These are phyloP conservation scores for Hycleus cichorii DNA, from an alignment of 1,140 invertebrate genomes.

Conservation along the genomic window DNA sequence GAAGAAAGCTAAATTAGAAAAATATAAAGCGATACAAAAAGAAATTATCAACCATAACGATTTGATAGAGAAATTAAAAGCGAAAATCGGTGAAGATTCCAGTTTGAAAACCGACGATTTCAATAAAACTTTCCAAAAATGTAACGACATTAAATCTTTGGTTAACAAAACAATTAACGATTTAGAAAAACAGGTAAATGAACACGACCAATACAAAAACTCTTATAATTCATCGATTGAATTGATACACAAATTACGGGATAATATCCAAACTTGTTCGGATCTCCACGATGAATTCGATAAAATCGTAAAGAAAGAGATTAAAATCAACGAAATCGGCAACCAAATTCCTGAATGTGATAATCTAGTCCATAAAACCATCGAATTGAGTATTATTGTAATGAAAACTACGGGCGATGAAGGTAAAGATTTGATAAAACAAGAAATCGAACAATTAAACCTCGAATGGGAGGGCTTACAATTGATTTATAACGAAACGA, in stretches of 20 bases:
- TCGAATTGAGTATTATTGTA: slow-evolving; percentile 69
- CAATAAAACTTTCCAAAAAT: slow-evolving; percentile 60
- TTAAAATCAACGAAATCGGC: slow-evolving; percentile 62
- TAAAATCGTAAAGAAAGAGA: slow-evolving; percentile 63
- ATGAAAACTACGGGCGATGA: slow-evolving; percentile 75
- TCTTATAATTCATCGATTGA: slow-evolving; percentile 75
- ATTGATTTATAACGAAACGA: slow-evolving; percentile 70
- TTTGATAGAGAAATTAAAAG: slow-evolving; percentile 63
- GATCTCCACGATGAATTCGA: slow-evolving; percentile 77
- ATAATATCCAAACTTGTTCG: slow-evolving; percentile 76
- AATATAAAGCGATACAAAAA: slow-evolving; percentile 66
- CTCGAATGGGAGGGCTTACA: slow-evolving; percentile 81
- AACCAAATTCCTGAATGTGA: slow-evolving; percentile 62
- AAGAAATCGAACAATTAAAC: slow-evolving; percentile 79
- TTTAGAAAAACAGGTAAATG: slow-evolving; percentile 73
- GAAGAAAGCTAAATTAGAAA: slow-evolving; percentile 79
- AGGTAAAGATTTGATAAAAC: slow-evolving; percentile 76
- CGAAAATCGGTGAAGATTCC: slow-evolving; percentile 56
- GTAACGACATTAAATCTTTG: slow-evolving; percentile 58
- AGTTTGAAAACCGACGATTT: slow-evolving; percentile 61
- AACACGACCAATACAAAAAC: slow-evolving; percentile 80
- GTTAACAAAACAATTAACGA: slow-evolving; percentile 55
- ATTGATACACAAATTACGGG: slow-evolving; percentile 77
- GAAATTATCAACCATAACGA: slow-evolving; percentile 72
- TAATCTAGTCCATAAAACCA: slow-evolving; percentile 62